Percentiles rank a stretch among this genome's conserved stretches.
phyloP scores from a whole-genome alignment of 2,888 invertebrate genomes.

The Germaria angustata region DNA sequence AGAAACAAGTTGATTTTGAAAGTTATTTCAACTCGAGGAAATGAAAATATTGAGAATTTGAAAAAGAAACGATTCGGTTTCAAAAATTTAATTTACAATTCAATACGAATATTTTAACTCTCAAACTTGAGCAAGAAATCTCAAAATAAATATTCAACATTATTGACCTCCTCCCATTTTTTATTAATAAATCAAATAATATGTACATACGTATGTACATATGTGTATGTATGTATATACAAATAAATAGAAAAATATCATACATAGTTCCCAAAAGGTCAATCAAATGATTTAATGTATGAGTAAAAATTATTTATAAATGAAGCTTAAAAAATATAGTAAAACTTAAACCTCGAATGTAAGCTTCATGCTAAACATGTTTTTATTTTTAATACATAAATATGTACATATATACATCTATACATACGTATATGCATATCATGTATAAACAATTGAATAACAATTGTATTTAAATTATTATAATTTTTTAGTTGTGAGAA shows the following conservation, averaged over 20 bases:
- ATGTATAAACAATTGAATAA: constrained; percentile 31
- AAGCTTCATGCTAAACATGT: constrained; percentile 19
- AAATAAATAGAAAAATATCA: neutral
- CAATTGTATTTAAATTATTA: constrained; percentile 5
- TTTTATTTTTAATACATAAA: neutral
- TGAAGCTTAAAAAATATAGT: constrained; percentile 4
- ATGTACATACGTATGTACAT: too few species aligned
- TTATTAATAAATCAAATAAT: neutral
- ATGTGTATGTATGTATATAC: neutral
- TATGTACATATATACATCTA: too few species aligned
- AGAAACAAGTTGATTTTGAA: neutral
- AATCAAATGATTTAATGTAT: constrained; percentile 57
- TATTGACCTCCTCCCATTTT: neutral
- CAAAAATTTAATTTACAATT: neutral
- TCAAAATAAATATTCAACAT: too few species aligned
- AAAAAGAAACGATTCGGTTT: too few species aligned
- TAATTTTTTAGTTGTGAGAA: constrained; percentile 24
- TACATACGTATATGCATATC: neutral
- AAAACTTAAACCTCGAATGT: constrained; percentile 23
- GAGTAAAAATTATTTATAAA: constrained; percentile 34
- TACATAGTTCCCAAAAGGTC: constrained; percentile 50
- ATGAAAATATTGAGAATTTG: too few species aligned
- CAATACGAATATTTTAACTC: neutral
- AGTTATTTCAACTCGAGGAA: neutral
- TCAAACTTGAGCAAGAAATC: too few species aligned